Evolutionary conservation across 1,140 invertebrate species (phyloP), one percentile per base, ranked within the genome.

Genomic region (Asbolus verrucosus): DNA sequence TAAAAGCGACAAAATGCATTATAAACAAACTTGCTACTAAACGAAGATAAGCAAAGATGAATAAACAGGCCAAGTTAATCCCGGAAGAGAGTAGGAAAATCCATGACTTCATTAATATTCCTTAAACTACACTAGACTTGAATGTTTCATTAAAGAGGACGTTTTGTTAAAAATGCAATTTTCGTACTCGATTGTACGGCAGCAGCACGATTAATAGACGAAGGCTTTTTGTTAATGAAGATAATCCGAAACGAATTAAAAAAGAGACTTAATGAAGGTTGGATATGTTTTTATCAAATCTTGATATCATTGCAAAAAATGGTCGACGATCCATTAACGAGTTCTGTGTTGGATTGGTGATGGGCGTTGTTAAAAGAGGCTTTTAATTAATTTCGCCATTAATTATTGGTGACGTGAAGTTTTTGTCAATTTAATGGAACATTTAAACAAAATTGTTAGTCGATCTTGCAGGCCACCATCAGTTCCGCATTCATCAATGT

Each of bases 391-490:
- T 27, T 54, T 27, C 19, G 8, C 46, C 46, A 54, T 54, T 54
- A 54, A 54, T 54, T 54, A 50, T 54, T 50, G 46, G 21, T 54
- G 21, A 54, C 46, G 46, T 54, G 46, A 14, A 54, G 46, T 54
- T 54, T 54, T 54, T 54, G 46, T 54, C 46, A 54, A 50, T 50
- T 50, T 50, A 50, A 24, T 54, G 4, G 46, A 27, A 30, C 46
- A 54, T 54, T 54, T 54, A 54, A 13, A 54, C 46, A 54, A 54
- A 54, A 30, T 54, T 27, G 21, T 54, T 54, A 54, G 24, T 54
- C 46, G 6, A 9, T 27, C 46, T 54, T 54, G n/a, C 19, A 2
- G 18, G 46, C 46, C 46, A 54, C 46, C 24, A 54, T 54, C 46
- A 54, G 11, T 54, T 13, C 46, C 19, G 14, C 46, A 54, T 54